Evolutionary conservation across 23 tunicate species (phyloP), one percentile per base, ranked within the genome.

Genomic region (Ciona savignyi): DNA sequence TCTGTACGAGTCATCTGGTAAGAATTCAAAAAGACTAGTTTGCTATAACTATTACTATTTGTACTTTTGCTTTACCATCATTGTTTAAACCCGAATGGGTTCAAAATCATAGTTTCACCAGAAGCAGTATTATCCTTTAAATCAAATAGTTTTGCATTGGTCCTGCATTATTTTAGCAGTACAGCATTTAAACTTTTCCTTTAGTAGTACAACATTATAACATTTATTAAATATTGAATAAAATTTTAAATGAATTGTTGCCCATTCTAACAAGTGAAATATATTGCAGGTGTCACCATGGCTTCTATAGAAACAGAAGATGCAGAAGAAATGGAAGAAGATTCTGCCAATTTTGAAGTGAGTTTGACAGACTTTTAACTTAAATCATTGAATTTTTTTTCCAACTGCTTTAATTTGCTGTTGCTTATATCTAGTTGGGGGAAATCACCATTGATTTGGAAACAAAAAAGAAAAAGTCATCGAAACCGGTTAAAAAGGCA

Each of bases 191-290:
- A n/a, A n/a, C n/a, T n/a, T n/a, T n/a, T n/a, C n/a, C n/a, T n/a
- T n/a, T n/a, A n/a, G n/a, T n/a, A n/a, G n/a, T n/a, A n/a, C n/a
- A n/a, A n/a, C n/a, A n/a, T n/a, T n/a, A n/a, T n/a, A n/a, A n/a
- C n/a, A n/a, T n/a, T n/a, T n/a, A n/a, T n/a, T n/a, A n/a, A n/a
- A n/a, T n/a, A n/a, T n/a, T n/a, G n/a, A n/a, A n/a, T n/a, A 2
- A 31, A 84, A 84, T 22, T 25, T 20, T 2, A 86, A 86, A 56
- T 73, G 83, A 64, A 68, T 93, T 68, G 74, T 93, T 34, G 68
- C 86, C 22, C 63, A 86, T 6, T 60, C 81, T n/a, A 93, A 93
- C 61, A 93, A 93, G 80, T 81, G 86, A 23, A 93, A 85, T 85
- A 19, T 29, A 68, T 27, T 15, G 15, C 56, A 42, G 56, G 73